These are phyloP conservation scores for Campopleginae sp. DNA, from an alignment of 2,888 invertebrate species.

Conservation along the genomic window DNA sequence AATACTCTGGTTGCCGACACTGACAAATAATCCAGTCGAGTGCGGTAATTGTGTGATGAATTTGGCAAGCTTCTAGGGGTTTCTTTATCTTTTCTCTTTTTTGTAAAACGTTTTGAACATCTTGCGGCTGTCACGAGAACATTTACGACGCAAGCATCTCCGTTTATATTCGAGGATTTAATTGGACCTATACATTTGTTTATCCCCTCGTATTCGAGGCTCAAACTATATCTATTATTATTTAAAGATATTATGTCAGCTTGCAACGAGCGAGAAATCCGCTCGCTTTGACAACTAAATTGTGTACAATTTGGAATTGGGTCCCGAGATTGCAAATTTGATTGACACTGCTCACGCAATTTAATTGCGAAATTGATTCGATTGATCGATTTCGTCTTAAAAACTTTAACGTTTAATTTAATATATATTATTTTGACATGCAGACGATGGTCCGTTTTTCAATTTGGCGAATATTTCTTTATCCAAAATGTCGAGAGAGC, in stretches of 20 bases:
- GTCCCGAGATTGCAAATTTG: constrained; percentile 32
- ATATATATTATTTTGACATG: constrained; percentile 17
- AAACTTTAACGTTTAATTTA: neutral
- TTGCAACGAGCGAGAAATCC: constrained; percentile 33
- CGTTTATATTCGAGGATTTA: constrained; percentile 38
- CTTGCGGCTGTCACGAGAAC: constrained; percentile 37
- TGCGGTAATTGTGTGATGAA: constrained; percentile 60
- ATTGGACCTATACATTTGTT: constrained; percentile 29
- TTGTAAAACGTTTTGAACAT: constrained; percentile 26
- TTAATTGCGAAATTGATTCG: neutral
- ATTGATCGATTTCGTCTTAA: constrained; percentile 15
- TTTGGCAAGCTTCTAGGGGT: constrained; percentile 68
- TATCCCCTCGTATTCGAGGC: constrained; percentile 13
- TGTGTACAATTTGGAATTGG: constrained; percentile 49
- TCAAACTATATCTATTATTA: constrained; percentile 35
- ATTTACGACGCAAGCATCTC: constrained; percentile 31
- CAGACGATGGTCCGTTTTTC: neutral
- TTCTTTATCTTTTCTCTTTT: constrained; percentile 7
- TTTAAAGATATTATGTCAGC: constrained; percentile 57
- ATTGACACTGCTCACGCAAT: constrained; percentile 20
- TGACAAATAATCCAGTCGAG: constrained; percentile 56
- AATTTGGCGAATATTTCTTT: neutral
- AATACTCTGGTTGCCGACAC: constrained; percentile 63
- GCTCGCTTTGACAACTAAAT: constrained; percentile 46
- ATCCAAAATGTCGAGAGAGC: neutral